Conservation (phyloP, 2,113 vertebrate species). For the Callionymus lyra region DNA sequence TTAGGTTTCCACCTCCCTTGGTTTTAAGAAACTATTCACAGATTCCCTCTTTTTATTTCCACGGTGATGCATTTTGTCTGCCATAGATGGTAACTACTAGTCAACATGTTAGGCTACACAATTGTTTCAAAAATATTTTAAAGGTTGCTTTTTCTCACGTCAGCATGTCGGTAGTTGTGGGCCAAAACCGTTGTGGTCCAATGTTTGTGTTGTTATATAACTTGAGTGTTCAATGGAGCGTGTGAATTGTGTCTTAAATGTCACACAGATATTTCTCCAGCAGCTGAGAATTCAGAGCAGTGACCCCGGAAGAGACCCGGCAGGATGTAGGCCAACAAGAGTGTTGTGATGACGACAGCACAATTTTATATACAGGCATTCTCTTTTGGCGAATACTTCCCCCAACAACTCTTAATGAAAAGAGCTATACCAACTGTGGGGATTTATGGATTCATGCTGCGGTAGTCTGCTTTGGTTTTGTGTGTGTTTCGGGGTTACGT, state of each 20-base stretch:
- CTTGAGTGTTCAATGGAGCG: constrained; percentile 26
- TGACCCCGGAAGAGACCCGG: constrained; percentile 18
- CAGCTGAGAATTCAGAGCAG: constrained; percentile 49
- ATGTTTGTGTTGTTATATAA: constrained; percentile 38
- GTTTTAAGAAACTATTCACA: too few relatives aligned
- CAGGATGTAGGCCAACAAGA: background rate
- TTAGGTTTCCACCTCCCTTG: too few relatives aligned
- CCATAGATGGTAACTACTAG: too few relatives aligned
- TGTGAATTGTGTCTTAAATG: constrained; percentile 44
- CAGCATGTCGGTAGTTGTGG: too few relatives aligned
- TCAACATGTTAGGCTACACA: too few relatives aligned
- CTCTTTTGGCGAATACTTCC: background rate
- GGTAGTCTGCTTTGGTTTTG: constrained; percentile 7
- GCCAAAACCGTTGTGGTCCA: too few relatives aligned
- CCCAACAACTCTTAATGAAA: constrained; percentile 1
- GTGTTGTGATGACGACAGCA: background rate
- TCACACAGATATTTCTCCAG: constrained; percentile 24
- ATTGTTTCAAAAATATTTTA: too few relatives aligned
- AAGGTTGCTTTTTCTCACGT: too few relatives aligned
- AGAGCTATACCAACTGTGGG: constrained; percentile 1
- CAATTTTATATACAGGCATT: background rate
- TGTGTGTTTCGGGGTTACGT: constrained; percentile 11
- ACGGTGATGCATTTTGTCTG: too few relatives aligned
- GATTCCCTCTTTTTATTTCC: too few relatives aligned
- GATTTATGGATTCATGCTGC: constrained; percentile 12